Percentiles rank a stretch among this genome's conserved stretches.
Conservation (phyloP, 1,140 invertebrate species). For the Lanistes nyassanus region DNA sequence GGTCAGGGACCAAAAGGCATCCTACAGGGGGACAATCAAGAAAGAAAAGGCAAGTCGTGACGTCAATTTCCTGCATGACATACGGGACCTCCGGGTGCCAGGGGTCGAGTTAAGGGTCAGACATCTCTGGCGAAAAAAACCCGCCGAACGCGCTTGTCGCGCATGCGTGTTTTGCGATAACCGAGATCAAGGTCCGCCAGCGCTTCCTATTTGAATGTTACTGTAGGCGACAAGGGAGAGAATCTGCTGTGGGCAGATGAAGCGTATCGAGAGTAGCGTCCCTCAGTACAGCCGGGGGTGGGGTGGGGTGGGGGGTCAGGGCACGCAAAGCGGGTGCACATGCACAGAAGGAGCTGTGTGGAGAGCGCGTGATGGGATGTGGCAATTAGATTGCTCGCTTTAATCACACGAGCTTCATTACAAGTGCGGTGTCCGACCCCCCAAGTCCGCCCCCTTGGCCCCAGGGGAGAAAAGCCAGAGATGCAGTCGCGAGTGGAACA, state of each 20-base stretch:
- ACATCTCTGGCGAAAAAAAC: not conserved
- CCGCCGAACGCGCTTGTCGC: not conserved
- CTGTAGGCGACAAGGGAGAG: not conserved
- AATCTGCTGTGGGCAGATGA: slow-evolving; percentile 2
- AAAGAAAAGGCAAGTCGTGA: slow-evolving; percentile 1
- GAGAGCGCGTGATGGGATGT: not conserved
- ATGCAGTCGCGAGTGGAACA: not conserved
- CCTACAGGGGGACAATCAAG: not conserved
- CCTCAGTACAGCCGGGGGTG: not conserved
- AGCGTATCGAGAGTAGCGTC: not conserved
- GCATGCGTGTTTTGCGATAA: not conserved
- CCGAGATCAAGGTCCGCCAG: not conserved
- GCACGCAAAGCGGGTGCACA: too few relatives aligned
- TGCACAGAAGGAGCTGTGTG: not conserved
- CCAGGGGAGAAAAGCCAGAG: not conserved
- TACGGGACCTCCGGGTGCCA: not conserved
- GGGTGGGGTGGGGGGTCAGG: not conserved
- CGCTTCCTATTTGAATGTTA: not conserved
- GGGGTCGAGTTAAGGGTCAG: not conserved
- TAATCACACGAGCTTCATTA: slow-evolving; percentile 2
- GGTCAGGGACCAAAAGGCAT: not conserved
- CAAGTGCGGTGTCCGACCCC: not conserved
- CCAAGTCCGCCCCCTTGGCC: not conserved
- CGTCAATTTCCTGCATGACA: slow-evolving; percentile 5
- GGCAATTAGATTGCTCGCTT: slow-evolving; percentile 9